Percentiles rank a stretch among this genome's conserved stretches.
phyloP scores from a whole-genome alignment of 2,113 vertebrate species.

The Sylvia atricapilla region DNA sequence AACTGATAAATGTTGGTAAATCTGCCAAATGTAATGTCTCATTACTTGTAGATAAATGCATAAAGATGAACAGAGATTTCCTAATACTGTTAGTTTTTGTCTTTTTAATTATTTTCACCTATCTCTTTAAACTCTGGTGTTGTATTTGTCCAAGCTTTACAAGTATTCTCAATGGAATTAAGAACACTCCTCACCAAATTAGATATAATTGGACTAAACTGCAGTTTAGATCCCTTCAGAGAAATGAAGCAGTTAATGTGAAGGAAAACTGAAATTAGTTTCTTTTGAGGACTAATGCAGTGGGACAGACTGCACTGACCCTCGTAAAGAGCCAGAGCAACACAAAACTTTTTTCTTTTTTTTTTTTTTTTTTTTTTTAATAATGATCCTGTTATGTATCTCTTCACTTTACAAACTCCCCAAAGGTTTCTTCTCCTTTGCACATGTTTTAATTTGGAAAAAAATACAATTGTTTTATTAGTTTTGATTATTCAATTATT shows the following conservation, averaged over 20 bases:
- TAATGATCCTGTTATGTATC: not conserved
- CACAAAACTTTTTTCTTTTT: not conserved
- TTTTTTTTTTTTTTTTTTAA: not conserved
- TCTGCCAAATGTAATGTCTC: not conserved
- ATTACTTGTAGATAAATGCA: not conserved
- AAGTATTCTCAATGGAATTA: not conserved
- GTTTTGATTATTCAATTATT: not conserved
- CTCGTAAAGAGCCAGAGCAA: not conserved
- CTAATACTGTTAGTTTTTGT: not conserved
- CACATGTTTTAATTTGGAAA: not conserved
- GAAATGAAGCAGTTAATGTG: conserved; percentile 53
- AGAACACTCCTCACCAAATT: conserved; percentile 10
- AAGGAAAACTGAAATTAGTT: conserved; percentile 48
- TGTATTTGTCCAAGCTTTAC: conserved; percentile 14
- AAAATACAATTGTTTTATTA: not conserved
- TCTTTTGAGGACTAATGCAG: conserved; percentile 34
- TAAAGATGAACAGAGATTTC: not conserved
- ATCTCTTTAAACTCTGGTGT: not conserved
- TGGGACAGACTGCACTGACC: conserved; percentile 42
- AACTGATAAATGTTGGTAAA: not conserved
- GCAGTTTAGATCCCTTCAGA: conserved; percentile 26
- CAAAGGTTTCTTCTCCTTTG: not conserved
- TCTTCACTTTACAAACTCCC: not conserved
- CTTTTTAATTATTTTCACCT: not conserved
- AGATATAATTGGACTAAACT: conserved; percentile 47